A percentile compares a stretch with the other conserved stretches of the same genome.
Evolutionary conservation across 2,797 vertebrate species (phyloP).

Genomic region (Aeoliscus strigatus): DNA sequence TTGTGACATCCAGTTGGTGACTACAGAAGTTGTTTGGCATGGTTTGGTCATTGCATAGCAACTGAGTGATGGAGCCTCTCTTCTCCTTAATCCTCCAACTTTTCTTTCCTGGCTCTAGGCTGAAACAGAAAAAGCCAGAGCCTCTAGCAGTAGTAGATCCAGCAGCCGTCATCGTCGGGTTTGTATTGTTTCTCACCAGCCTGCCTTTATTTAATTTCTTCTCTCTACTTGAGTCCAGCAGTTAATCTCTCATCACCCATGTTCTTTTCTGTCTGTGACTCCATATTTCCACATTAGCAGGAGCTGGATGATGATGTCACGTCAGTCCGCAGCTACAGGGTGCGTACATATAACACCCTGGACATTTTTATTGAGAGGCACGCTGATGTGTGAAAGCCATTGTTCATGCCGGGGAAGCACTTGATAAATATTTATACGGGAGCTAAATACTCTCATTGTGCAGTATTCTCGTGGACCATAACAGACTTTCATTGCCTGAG

Average conservation of each 20-base stretch:
- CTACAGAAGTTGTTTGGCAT: slow-evolving; percentile 37
- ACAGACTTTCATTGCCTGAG: slow-evolving; percentile 1
- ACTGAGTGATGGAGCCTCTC: slow-evolving; percentile 22
- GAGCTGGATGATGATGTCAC: slow-evolving; percentile 73
- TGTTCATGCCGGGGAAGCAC: slow-evolving; percentile 12
- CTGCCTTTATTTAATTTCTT: slow-evolving; percentile 39
- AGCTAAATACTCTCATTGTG: slow-evolving; percentile 5
- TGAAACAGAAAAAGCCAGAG: slow-evolving; percentile 88
- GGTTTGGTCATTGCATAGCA: slow-evolving; percentile 34
- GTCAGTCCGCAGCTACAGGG: slow-evolving; percentile 78
- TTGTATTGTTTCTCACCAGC: slow-evolving; percentile 73
- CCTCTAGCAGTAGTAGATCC: slow-evolving; percentile 76
- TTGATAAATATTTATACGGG: slow-evolving; percentile 7
- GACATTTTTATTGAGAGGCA: slow-evolving; percentile 22
- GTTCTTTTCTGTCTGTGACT: slow-evolving; percentile 44
- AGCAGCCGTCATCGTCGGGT: slow-evolving; percentile 83
- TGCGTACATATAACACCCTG: slow-evolving; percentile 69
- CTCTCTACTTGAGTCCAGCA: slow-evolving; percentile 33
- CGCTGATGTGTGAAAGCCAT: slow-evolving; percentile 23
- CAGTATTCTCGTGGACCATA: slow-evolving; percentile 10
- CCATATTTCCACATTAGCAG: slow-evolving; percentile 63
- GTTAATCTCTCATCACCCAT: slow-evolving; percentile 41
- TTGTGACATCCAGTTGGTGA: slow-evolving; percentile 19
- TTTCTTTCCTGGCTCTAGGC: slow-evolving; percentile 81
- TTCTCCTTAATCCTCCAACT: slow-evolving; percentile 33